These are phyloP conservation scores for Hemiscyllium ocellatum DNA, from an alignment of 2,113 vertebrate genomes.

Conservation along the genomic window DNA sequence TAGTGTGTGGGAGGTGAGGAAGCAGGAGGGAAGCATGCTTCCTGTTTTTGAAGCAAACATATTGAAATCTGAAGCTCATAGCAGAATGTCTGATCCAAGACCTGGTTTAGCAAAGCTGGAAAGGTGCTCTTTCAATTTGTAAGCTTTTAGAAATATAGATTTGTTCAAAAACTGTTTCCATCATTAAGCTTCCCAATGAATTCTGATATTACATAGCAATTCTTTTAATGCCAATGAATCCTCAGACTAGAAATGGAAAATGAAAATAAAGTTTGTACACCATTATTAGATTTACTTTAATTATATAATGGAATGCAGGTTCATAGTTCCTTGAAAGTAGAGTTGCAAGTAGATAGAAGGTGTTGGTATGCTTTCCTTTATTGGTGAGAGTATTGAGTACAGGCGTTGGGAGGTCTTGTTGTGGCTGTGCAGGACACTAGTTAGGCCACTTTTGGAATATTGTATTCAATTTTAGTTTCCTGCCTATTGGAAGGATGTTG, in stretches of 20 bases:
- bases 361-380: too few relatives aligned
- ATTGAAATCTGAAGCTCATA: background rate
- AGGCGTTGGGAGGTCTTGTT: too few relatives aligned
- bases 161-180: background rate
- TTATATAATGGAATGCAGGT: too few relatives aligned
- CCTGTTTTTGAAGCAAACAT: constrained; percentile 19
- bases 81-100: background rate
- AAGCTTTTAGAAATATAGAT: background rate
- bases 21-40: background rate
- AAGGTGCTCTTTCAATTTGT: background rate
- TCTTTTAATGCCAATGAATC: background rate
- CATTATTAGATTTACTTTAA: background rate
- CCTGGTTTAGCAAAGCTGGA: background rate
- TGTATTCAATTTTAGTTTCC: too few relatives aligned
- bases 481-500: too few relatives aligned
- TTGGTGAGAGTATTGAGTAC: too few relatives aligned
- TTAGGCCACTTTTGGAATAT: too few relatives aligned
- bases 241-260: background rate
- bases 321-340: too few relatives aligned
- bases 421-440: too few relatives aligned
- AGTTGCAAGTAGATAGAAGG: too few relatives aligned
- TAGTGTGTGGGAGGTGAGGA: background rate
- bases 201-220: background rate
- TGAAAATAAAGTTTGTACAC: background rate
- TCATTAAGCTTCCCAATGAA: background rate